These are phyloP conservation scores for Tigriopus japonicus DNA, from an alignment of 1,140 invertebrate genomes.

Conservation along the genomic window DNA sequence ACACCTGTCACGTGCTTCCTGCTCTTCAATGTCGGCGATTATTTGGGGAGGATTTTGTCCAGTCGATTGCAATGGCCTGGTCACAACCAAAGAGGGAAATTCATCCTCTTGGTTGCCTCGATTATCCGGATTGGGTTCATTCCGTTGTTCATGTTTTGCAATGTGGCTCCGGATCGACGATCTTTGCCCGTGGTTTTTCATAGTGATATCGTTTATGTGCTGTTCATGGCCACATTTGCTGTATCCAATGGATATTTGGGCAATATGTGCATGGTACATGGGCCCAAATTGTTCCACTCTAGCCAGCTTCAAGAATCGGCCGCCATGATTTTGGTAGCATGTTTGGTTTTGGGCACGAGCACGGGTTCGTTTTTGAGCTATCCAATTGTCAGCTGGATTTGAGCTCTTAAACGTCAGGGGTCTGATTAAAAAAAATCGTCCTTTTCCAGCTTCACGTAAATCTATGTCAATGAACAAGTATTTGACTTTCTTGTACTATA, in stretches of 20 bases:
- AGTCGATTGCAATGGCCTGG: neutral
- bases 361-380: conserved; percentile 9
- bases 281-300: conserved; percentile 41
- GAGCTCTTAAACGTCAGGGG: too few relatives aligned
- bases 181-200: conserved; percentile 52
- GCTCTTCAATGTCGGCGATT: conserved; percentile 70
- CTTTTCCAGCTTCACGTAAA: too few relatives aligned
- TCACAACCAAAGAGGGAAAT: neutral
- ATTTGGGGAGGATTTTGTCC: conserved; percentile 40
- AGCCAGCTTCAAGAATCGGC: conserved; percentile 4
- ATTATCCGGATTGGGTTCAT: conserved; percentile 42
- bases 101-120: neutral
- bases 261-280: conserved; percentile 62
- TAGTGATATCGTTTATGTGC: conserved; percentile 58
- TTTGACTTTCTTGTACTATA: too few relatives aligned
- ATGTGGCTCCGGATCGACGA: conserved; percentile 46
- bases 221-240: conserved; percentile 55
- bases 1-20: conserved; percentile 75
- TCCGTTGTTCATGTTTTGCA: conserved; percentile 67
- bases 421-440: too few relatives aligned
- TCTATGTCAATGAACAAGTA: too few relatives aligned
- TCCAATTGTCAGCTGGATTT: neutral
- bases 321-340: conserved; percentile 4
- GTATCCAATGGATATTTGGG: conserved; percentile 76
- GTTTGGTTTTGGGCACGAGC: conserved; percentile 4